Percentiles rank a stretch among this genome's conserved stretches.
Evolutionary conservation across 2,113 vertebrate species (phyloP).

Genomic region (Thomomys bottae): DNA sequence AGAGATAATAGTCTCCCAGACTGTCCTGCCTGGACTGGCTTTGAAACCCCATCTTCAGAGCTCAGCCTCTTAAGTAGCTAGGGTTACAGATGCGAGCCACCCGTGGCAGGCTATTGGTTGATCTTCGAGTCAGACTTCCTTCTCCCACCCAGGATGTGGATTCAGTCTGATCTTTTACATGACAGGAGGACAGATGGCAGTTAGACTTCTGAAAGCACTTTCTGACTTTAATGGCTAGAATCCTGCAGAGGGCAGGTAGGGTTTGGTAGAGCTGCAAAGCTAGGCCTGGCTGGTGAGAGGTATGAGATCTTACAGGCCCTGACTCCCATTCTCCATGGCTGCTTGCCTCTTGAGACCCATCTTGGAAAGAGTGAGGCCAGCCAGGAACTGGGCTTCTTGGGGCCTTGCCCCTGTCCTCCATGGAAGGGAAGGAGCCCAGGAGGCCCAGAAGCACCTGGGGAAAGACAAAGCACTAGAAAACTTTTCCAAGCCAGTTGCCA

Average conservation of each 20-base stretch:
- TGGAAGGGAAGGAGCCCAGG: not conserved
- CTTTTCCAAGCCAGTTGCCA: slow-evolving; percentile 63
- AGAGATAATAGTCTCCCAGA: too few relatives aligned
- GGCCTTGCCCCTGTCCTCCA: not conserved
- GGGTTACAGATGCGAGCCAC: too few relatives aligned
- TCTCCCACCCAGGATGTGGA: not conserved
- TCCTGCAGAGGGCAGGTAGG: too few relatives aligned
- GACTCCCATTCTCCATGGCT: not conserved
- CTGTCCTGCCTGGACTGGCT: too few relatives aligned
- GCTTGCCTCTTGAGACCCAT: not conserved
- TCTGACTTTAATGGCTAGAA: not conserved
- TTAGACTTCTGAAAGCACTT: not conserved
- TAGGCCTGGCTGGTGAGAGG: not conserved
- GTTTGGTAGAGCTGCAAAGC: not conserved
- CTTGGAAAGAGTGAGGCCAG: slow-evolving; percentile 63
- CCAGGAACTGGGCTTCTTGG: not conserved
- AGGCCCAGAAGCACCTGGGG: not conserved
- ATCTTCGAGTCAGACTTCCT: not conserved
- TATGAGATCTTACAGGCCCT: not conserved
- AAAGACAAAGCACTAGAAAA: not conserved
- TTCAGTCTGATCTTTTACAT: too few relatives aligned
- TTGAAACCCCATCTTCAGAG: too few relatives aligned
- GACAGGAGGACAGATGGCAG: not conserved
- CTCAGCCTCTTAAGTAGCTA: too few relatives aligned
- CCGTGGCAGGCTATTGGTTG: too few relatives aligned